phyloP scores from a whole-genome alignment of 2,113 vertebrate genomes.

The Petroica traversi region DNA sequence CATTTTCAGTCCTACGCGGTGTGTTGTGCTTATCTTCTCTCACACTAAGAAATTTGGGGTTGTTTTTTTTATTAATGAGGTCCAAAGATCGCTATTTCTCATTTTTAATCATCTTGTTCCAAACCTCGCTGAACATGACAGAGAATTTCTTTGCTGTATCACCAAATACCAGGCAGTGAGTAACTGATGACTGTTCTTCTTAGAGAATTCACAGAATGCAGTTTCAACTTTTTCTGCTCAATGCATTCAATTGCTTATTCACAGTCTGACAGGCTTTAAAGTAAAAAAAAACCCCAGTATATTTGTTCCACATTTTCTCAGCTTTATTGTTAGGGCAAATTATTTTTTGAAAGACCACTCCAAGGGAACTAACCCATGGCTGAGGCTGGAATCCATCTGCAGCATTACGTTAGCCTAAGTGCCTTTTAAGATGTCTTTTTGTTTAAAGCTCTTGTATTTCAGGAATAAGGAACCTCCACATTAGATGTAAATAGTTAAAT shows the following conservation, averaged over 20 bases:
- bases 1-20: background rate
- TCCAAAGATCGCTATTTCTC: background rate
- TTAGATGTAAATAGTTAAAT: background rate
- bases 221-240: background rate
- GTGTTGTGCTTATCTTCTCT: background rate
- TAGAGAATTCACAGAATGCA: background rate
- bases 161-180: background rate
- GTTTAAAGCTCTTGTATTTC: background rate
- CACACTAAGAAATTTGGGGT: background rate
- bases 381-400: background rate
- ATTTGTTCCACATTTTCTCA: background rate
- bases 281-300: accelerated
- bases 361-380: background rate
- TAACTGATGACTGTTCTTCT: background rate
- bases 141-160: background rate
- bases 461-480: background rate
- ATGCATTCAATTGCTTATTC: background rate
- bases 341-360: background rate
- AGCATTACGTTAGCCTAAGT: background rate
- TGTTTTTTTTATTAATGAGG: background rate
- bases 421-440: background rate
- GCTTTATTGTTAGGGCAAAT: background rate
- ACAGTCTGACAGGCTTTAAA: background rate
- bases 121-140: background rate
- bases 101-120: background rate